phyloP scores from a whole-genome alignment of 2,797 vertebrate species.

The Coregonus ussuriensis region DNA sequence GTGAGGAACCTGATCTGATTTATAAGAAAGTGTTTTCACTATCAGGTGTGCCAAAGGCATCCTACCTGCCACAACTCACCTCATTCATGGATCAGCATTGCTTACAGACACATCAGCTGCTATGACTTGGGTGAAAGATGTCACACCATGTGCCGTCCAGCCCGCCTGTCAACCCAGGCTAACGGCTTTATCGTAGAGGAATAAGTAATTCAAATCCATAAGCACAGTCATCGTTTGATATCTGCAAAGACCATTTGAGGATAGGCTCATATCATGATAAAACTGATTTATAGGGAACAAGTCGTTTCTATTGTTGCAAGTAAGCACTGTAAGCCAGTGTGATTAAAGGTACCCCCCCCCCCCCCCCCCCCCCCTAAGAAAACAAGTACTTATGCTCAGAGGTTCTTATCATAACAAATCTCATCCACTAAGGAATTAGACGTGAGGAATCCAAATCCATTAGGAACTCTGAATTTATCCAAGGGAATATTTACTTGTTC shows the following conservation, averaged over 20 bases:
- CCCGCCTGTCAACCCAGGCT: background rate
- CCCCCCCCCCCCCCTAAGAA: constrained; percentile 8
- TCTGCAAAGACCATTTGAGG: background rate
- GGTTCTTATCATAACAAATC: constrained; percentile 3
- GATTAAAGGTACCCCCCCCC: background rate
- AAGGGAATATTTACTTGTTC: background rate
- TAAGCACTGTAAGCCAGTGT: constrained; percentile 14
- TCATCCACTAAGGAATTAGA: background rate
- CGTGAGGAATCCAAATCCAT: background rate
- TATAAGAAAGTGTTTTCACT: background rate
- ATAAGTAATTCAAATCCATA: background rate
- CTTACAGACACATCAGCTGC: constrained; percentile 2
- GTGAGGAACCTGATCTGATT: background rate
- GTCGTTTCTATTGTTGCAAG: constrained; percentile 8
- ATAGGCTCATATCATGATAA: background rate
- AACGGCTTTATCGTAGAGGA: background rate
- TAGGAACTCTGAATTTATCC: background rate
- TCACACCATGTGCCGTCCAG: background rate
- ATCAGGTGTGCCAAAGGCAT: too few relatives aligned
- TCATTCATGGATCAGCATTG: background rate
- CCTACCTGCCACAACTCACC: too few relatives aligned
- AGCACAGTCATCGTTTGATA: background rate
- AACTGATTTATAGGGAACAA: background rate
- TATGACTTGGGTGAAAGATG: background rate
- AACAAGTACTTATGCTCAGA: constrained; percentile 7